Percentiles rank a stretch among this genome's conserved stretches.
Conservation (phyloP, 2,797 vertebrate genomes). For the Pitangus sulphuratus region DNA sequence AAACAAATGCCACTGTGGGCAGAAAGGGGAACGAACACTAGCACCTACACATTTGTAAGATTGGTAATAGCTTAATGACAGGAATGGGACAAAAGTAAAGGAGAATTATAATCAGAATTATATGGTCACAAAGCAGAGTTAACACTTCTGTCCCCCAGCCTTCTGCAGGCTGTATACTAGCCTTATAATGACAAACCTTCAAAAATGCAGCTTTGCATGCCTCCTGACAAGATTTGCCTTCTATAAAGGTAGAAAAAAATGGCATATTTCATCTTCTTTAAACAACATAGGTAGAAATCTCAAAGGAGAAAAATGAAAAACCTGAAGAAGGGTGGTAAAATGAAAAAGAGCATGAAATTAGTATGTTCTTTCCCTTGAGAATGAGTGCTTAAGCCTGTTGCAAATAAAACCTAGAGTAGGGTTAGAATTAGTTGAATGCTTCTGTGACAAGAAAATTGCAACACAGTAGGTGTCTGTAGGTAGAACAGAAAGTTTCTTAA, state of each 20-base stretch:
- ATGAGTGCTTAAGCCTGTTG: constrained; percentile 14
- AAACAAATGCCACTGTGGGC: neutral
- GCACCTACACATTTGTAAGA: neutral
- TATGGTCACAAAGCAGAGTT: neutral
- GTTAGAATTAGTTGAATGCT: constrained; percentile 52
- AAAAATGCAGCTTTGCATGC: neutral
- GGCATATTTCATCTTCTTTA: neutral
- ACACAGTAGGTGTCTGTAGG: constrained; percentile 59
- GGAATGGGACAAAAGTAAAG: neutral
- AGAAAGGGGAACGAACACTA: neutral
- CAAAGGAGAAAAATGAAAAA: neutral
- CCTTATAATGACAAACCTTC: neutral
- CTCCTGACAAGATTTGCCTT: neutral
- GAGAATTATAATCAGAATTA: neutral
- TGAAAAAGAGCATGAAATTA: constrained; percentile 63
- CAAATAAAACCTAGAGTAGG: constrained; percentile 56
- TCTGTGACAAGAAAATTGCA: constrained; percentile 72
- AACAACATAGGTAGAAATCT: neutral
- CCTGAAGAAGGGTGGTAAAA: neutral
- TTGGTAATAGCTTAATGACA: neutral
- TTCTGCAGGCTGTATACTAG: neutral
- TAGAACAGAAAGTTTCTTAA: constrained; percentile 53
- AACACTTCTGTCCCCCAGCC: neutral
- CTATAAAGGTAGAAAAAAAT: neutral
- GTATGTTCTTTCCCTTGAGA: constrained; percentile 35